These are phyloP conservation scores for Parasteatoda lunata DNA, from an alignment of 2,888 invertebrate species.

Conservation along the genomic window DNA sequence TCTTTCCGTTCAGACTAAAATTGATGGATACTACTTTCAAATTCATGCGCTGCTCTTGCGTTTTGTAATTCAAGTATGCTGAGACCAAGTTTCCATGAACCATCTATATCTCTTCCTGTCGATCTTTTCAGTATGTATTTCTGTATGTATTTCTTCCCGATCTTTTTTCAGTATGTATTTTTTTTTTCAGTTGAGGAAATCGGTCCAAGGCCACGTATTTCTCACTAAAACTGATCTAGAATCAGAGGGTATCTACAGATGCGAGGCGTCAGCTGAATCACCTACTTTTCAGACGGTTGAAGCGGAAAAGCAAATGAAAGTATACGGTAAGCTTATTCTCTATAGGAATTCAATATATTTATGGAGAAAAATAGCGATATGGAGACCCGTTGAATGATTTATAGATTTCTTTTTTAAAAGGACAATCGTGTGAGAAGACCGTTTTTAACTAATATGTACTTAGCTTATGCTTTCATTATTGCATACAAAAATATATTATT, in stretches of 20 bases:
- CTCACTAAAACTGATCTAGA: constrained; percentile 60
- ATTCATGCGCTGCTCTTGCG: background rate
- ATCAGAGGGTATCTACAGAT: constrained; percentile 67
- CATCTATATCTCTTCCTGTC: no score
- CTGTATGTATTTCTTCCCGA: background rate
- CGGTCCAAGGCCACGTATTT: constrained; percentile 59
- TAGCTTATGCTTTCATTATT: no score
- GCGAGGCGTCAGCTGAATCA: constrained; percentile 66
- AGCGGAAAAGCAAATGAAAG: constrained; percentile 69
- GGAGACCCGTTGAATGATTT: no score
- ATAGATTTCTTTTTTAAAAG: no score
- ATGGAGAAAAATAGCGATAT: no score
- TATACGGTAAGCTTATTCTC: constrained; percentile 69
- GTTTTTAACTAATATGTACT: no score
- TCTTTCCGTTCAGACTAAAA: background rate
- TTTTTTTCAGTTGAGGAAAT: constrained; percentile 55
- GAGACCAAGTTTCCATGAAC: background rate
- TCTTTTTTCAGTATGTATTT: constrained; percentile 1
- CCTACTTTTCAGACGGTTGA: constrained; percentile 69
- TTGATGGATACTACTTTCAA: background rate
- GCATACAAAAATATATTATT: no score
- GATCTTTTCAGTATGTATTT: no score
- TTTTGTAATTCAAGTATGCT: background rate
- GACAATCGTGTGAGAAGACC: no score
- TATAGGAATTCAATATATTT: background rate